Evolutionary conservation across 2,113 vertebrate genomes (phyloP).

Genomic region (Muntiacus reevesi): DNA sequence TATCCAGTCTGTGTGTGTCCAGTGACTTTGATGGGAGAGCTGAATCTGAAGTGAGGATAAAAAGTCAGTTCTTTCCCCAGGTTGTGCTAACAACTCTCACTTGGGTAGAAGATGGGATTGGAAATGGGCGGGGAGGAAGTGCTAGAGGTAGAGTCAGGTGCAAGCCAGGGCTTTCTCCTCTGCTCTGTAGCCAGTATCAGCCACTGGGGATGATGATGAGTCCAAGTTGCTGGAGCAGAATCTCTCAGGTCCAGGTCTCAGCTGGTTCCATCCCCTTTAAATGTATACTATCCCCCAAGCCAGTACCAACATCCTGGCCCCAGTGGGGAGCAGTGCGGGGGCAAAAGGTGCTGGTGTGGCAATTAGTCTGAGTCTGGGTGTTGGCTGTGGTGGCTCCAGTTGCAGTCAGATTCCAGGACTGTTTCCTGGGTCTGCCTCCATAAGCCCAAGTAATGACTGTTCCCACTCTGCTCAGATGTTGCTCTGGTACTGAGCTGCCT

Average conservation of each 20-base stretch:
- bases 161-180: not conserved
- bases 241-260: not conserved
- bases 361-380: not conserved
- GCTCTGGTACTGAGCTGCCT: not conserved
- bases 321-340: not conserved
- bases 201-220: not conserved
- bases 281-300: not conserved
- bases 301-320: not conserved
- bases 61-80: not conserved
- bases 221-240: not conserved
- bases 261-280: not conserved
- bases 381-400: not conserved
- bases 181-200: not conserved
- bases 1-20: too few species aligned
- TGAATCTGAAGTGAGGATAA: not conserved
- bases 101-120: not conserved
- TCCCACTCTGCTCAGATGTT: not conserved
- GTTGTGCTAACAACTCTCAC: not conserved
- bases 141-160: not conserved
- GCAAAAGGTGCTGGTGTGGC: not conserved
- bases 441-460: not conserved
- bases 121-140: rapidly evolving
- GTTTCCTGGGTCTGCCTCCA: not conserved
- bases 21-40: not conserved
- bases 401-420: not conserved